Conservation (phyloP, 2,797 vertebrate species). For the Leuciscus waleckii region DNA sequence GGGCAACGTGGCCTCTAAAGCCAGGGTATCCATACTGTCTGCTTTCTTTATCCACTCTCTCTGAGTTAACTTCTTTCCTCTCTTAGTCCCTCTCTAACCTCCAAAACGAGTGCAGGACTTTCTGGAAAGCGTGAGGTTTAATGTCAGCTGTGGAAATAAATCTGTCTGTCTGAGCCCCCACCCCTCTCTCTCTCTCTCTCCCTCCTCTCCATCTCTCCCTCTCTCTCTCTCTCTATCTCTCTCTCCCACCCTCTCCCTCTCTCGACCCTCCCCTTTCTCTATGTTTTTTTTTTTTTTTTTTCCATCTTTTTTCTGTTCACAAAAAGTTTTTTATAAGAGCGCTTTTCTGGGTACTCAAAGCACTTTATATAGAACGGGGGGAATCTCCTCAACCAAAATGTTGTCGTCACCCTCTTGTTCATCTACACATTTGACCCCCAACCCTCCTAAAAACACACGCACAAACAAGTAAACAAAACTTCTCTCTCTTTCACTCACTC, state of each 20-base stretch:
- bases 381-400: too few species aligned
- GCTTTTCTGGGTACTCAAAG: too few species aligned
- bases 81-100: conserved; percentile 54
- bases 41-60: conserved; percentile 51
- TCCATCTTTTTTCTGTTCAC: too few species aligned
- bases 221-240: too few species aligned
- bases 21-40: conserved; percentile 79
- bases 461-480: neutral
- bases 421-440: neutral
- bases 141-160: conserved; percentile 80
- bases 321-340: too few species aligned
- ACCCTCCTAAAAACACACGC: neutral
- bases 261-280: conserved; percentile 55
- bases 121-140: conserved; percentile 50
- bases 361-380: too few species aligned
- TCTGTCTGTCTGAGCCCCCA: conserved; percentile 55
- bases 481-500: neutral
- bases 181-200: conserved; percentile 50
- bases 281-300: neutral
- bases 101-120: conserved; percentile 50
- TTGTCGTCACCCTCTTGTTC: conserved; percentile 22
- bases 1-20: conserved; percentile 78
- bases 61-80: neutral
- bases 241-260: neutral
- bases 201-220: neutral